phyloP scores from a whole-genome alignment of 2,888 invertebrate species.

The Hylaea fasciaria region DNA sequence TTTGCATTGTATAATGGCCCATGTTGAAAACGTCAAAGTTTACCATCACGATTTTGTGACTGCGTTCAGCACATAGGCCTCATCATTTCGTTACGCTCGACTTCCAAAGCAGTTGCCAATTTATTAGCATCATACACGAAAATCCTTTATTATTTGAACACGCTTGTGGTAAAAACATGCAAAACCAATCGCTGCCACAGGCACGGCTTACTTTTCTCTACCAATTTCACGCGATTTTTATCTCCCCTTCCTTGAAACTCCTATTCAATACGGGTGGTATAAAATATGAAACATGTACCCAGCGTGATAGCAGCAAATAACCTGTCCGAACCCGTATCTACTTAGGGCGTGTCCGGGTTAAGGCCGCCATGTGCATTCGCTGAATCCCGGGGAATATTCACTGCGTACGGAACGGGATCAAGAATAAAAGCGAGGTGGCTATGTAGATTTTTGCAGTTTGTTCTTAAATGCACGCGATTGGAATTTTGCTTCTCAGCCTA shows the following conservation, averaged over 20 bases:
- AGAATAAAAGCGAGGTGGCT: conserved; percentile 2
- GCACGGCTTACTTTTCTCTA: conserved; percentile 1
- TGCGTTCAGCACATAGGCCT: no score
- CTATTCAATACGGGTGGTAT: conserved; percentile 24
- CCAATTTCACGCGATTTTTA: conserved; percentile 17
- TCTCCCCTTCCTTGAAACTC: conserved; percentile 16
- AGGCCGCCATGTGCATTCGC: conserved; percentile 36
- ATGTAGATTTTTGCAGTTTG: background rate
- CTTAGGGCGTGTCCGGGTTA: conserved; percentile 37
- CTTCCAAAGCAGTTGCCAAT: no score
- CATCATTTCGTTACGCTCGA: no score
- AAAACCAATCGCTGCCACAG: conserved; percentile 3
- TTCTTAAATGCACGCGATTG: no score
- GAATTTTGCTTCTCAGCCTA: no score
- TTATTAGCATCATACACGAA: no score
- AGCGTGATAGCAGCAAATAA: conserved; percentile 41
- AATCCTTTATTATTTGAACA: no score
- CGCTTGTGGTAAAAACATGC: no score
- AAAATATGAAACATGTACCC: conserved; percentile 38
- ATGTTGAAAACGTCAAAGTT: no score
- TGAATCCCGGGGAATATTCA: conserved; percentile 15
- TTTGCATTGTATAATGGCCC: no score
- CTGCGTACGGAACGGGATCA: conserved; percentile 13
- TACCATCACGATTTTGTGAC: no score
- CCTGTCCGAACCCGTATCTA: conserved; percentile 38